Evolutionary conservation across 2,113 vertebrate genomes (phyloP).

Genomic region (Atherinomorus stipes): DNA sequence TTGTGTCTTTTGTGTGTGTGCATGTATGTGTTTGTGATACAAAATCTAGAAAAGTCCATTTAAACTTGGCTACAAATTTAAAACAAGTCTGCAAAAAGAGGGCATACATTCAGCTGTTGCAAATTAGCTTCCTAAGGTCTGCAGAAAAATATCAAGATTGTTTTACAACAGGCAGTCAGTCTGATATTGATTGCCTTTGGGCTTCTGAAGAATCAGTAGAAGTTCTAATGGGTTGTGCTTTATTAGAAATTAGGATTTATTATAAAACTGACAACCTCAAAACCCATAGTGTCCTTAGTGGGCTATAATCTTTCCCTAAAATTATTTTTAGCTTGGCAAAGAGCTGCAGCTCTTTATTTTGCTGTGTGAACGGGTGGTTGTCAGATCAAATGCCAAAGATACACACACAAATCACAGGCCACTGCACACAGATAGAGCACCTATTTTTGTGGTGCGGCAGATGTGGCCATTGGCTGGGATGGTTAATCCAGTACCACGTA

Average conservation of each 20-base stretch:
- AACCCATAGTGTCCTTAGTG: conserved; percentile 15
- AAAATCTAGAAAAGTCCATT: too few relatives aligned
- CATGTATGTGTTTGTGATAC: too few relatives aligned
- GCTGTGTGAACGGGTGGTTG: conserved; percentile 6
- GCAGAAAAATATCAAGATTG: not conserved
- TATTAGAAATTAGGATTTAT: not conserved
- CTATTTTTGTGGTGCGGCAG: conserved; percentile 75
- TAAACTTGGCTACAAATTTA: too few relatives aligned
- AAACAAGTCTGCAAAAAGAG: too few relatives aligned
- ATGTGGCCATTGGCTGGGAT: conserved; percentile 77
- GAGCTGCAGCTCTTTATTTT: conserved; percentile 19
- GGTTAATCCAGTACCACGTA: conserved; percentile 81
- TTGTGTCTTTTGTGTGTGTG: too few relatives aligned
- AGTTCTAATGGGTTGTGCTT: not conserved
- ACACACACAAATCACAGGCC: conserved; percentile 1
- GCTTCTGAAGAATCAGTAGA: not conserved
- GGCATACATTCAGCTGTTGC: too few relatives aligned
- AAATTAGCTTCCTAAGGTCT: not conserved
- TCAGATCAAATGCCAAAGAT: conserved; percentile 25
- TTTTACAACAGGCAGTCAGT: not conserved
- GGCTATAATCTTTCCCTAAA: conserved; percentile 11
- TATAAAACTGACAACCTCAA: conserved; percentile 6
- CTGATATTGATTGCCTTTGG: too few relatives aligned
- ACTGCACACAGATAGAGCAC: conserved; percentile 45
- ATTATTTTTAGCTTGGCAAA: not conserved